Evolutionary conservation across 2,797 vertebrate species (phyloP).

Genomic region (Prionace glauca): DNA sequence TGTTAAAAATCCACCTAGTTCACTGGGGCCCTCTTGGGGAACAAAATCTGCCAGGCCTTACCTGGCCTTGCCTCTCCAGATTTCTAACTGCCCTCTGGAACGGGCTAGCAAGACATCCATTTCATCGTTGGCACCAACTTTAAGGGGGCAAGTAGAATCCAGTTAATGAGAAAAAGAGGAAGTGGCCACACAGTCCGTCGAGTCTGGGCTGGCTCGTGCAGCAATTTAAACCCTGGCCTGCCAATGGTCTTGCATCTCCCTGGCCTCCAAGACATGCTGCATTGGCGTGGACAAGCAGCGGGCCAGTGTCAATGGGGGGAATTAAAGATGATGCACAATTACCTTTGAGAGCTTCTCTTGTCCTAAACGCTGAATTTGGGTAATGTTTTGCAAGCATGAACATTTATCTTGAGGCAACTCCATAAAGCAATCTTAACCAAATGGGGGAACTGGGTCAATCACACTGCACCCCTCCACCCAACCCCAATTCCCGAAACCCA

Average conservation of each 20-base stretch:
- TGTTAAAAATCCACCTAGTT: background rate
- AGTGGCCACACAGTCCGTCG: background rate
- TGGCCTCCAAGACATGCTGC: background rate
- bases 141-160: background rate
- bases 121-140: background rate
- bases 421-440: background rate
- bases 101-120: background rate
- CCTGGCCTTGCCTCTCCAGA: background rate
- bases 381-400: background rate
- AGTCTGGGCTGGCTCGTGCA: background rate
- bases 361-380: background rate
- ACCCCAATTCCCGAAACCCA: too few species aligned
- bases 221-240: background rate
- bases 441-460: background rate
- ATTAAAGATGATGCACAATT: background rate
- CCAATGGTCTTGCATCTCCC: background rate
- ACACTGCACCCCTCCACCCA: background rate
- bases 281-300: background rate
- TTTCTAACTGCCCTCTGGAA: background rate
- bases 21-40: background rate
- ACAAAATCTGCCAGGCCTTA: too few species aligned
- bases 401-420: background rate
- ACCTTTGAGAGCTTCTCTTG: background rate
- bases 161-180: too few species aligned
- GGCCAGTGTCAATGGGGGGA: background rate